Percentiles rank a stretch among this genome's conserved stretches.
phyloP scores from a whole-genome alignment of 2,888 invertebrate species.

The Leucoma salicis region DNA sequence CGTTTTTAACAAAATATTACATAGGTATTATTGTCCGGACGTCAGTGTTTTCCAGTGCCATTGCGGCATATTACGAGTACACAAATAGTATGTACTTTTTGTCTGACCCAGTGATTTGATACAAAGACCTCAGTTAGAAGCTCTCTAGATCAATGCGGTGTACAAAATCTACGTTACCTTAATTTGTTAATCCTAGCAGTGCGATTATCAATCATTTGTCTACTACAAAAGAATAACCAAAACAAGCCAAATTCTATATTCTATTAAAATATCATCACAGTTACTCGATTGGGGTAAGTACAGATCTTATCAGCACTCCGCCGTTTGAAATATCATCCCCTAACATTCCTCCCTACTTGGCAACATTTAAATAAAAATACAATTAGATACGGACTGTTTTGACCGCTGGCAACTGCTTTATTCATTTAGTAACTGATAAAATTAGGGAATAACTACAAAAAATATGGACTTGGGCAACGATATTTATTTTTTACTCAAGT shows the following conservation, averaged over 20 bases:
- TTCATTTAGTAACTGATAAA: conserved; percentile 54
- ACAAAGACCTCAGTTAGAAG: too few relatives aligned
- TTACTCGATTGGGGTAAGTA: conserved; percentile 16
- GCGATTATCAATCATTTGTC: too few relatives aligned
- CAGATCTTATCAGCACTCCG: conserved; percentile 25
- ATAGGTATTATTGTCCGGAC: too few relatives aligned
- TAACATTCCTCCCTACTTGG: conserved; percentile 22
- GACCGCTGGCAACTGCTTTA: conserved; percentile 52
- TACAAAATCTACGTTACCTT: too few relatives aligned
- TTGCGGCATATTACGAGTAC: too few relatives aligned
- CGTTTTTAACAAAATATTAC: too few relatives aligned
- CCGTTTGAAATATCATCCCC: conserved; percentile 38
- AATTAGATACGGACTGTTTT: conserved; percentile 62
- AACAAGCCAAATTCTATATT: conserved; percentile 5
- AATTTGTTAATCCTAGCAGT: too few relatives aligned
- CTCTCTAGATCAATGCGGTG: too few relatives aligned
- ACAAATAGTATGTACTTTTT: too few relatives aligned
- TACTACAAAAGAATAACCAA: too few relatives aligned
- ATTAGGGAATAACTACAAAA: conserved; percentile 12
- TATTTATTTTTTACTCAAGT: neutral
- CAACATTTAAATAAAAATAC: conserved; percentile 69
- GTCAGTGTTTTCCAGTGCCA: too few relatives aligned
- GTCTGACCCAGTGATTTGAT: too few relatives aligned
- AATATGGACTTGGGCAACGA: conserved; percentile 26
- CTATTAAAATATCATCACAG: conserved; percentile 31